phyloP scores from a whole-genome alignment of 1,140 invertebrate genomes.

The Halesus radiatus region DNA sequence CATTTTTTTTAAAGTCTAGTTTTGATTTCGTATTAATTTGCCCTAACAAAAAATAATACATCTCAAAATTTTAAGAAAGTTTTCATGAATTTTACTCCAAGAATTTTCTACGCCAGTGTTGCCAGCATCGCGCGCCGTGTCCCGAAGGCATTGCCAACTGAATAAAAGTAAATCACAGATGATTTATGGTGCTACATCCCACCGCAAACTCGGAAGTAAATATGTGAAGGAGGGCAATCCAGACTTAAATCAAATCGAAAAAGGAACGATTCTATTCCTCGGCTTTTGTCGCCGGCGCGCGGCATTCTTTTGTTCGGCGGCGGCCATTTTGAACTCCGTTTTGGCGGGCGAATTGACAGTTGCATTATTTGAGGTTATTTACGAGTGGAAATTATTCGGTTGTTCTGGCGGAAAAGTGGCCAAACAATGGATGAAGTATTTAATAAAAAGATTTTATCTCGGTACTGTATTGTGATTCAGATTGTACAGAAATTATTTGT shows the following conservation, averaged over 20 bases:
- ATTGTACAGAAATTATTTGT: not conserved
- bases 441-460: constrained; percentile 40
- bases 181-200: constrained; percentile 53
- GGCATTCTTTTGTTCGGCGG: constrained; percentile 24
- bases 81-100: not conserved
- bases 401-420: constrained; percentile 30
- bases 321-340: constrained; percentile 28
- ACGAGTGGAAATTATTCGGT: constrained; percentile 32
- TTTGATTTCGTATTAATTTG: too few species aligned
- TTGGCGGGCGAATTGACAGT: constrained; percentile 40
- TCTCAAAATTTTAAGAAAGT: not conserved
- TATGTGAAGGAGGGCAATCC: constrained; percentile 47
- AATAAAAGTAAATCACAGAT: constrained; percentile 58
- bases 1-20: too few species aligned
- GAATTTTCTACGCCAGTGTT: constrained; percentile 21
- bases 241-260: constrained; percentile 55
- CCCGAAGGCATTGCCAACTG: constrained; percentile 57
- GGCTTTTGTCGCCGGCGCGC: constrained; percentile 23
- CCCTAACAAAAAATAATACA: too few species aligned
- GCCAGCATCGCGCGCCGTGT: constrained; percentile 22
- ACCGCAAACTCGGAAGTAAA: constrained; percentile 52
- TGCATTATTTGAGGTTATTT: constrained; percentile 44
- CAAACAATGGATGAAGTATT: constrained; percentile 6
- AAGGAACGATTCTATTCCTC: constrained; percentile 37
- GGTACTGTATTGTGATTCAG: constrained; percentile 9